These are phyloP conservation scores for Montipora capitata DNA, from an alignment of 92 coral and sea anemone species.

Conservation along the genomic window DNA sequence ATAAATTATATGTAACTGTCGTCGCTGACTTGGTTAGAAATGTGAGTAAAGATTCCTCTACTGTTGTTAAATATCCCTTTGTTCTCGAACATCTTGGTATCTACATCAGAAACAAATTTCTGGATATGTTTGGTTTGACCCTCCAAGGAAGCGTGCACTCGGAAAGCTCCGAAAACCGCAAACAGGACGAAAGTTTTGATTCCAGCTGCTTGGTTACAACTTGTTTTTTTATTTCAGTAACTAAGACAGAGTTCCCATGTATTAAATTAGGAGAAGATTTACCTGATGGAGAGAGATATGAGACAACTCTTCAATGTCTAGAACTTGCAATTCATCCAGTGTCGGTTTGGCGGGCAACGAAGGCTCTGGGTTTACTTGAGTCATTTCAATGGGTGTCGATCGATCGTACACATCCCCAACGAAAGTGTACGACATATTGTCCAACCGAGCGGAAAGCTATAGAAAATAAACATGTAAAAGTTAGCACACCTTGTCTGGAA, in stretches of 20 bases:
- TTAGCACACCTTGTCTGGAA: background rate
- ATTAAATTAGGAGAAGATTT: background rate
- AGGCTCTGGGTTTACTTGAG: constrained; percentile 58
- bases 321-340: background rate
- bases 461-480: background rate
- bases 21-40: too few species aligned
- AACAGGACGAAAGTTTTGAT: too few species aligned
- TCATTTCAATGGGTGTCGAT: constrained; percentile 59
- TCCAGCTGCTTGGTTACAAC: too few species aligned
- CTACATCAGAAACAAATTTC: too few species aligned
- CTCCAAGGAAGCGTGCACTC: too few species aligned
- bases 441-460: constrained; percentile 1
- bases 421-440: constrained; percentile 46
- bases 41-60: too few species aligned
- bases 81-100: too few species aligned
- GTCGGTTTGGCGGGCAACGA: constrained; percentile 40
- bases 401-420: constrained; percentile 42
- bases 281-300: constrained; percentile 77
- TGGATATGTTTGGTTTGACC: too few species aligned
- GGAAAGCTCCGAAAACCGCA: too few species aligned
- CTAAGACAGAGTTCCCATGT: background rate
- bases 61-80: too few species aligned
- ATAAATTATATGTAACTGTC: too few species aligned
- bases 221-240: background rate
- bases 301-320: constrained; percentile 51